A percentile compares a stretch with the other conserved stretches of the same genome.
These are phyloP conservation scores for Astur gentilis DNA, from an alignment of 2,113 vertebrate species.

Conservation along the genomic window DNA sequence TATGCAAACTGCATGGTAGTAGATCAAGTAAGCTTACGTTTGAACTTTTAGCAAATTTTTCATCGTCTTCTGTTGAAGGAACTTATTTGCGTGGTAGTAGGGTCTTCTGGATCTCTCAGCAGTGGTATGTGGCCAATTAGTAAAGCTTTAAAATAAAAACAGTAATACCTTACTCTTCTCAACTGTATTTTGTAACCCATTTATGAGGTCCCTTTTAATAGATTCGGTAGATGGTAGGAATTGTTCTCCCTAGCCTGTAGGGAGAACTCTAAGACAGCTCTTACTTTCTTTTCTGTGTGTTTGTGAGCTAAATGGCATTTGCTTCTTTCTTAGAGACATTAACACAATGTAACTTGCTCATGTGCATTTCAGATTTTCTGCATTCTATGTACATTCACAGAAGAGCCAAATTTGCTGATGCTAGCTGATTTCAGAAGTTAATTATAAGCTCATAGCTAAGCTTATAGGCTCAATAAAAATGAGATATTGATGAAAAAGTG, in stretches of 20 bases:
- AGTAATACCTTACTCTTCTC: neutral
- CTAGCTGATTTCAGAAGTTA: neutral
- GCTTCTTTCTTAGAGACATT: neutral
- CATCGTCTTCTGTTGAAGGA: neutral
- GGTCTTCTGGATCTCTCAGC: neutral
- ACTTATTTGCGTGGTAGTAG: neutral
- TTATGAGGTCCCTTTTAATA: neutral
- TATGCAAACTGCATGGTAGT: slow-evolving; percentile 87
- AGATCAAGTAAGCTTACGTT: slow-evolving; percentile 73
- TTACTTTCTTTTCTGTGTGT: neutral
- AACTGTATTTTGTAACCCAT: neutral
- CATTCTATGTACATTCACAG: neutral
- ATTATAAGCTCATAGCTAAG: neutral
- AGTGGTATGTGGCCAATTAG: neutral
- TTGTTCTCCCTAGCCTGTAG: neutral
- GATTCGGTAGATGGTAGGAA: neutral
- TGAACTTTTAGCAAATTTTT: neutral
- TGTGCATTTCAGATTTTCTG: neutral
- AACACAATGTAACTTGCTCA: neutral
- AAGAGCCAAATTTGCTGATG: neutral
- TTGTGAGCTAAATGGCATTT: neutral
- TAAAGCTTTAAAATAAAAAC: neutral
- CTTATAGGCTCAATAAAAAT: neutral
- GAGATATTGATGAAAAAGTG: neutral
- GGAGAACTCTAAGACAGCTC: neutral